Conservation (phyloP, 2,113 vertebrate species). For the Nothocercus nigrocapillus region DNA sequence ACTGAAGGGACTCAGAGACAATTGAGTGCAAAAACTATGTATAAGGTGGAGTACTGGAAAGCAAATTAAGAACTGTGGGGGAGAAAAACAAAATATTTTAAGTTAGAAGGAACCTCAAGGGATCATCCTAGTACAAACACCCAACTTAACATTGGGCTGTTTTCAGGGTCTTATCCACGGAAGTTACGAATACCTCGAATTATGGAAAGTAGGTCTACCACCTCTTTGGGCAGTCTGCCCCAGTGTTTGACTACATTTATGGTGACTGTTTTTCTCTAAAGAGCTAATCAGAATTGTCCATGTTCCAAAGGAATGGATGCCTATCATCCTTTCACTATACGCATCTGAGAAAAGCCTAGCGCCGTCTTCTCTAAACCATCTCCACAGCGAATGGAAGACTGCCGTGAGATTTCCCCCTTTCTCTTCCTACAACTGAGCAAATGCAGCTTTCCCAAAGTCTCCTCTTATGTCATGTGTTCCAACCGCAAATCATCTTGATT, state of each 20-base stretch:
- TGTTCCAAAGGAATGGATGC: background rate
- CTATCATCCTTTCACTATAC: background rate
- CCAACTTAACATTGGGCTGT: background rate
- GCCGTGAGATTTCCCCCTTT: background rate
- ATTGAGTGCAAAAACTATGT: too few relatives aligned
- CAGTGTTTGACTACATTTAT: background rate
- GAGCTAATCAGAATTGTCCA: background rate
- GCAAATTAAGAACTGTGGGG: too few relatives aligned
- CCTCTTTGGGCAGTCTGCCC: background rate
- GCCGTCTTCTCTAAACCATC: background rate
- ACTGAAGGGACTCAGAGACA: background rate
- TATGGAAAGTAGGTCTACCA: background rate
- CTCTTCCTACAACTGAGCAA: background rate
- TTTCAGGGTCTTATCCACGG: background rate
- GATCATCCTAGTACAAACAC: background rate
- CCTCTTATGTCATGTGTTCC: background rate
- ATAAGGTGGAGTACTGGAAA: too few relatives aligned
- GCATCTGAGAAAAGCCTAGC: background rate
- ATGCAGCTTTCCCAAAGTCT: background rate
- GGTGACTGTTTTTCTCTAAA: background rate
- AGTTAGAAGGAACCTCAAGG: background rate
- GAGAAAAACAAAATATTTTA: background rate
- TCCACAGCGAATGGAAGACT: background rate
- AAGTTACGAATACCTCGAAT: background rate
- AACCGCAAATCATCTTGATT: background rate